Conservation (phyloP, 2,888 invertebrate genomes). For the Exocentrus adspersus region DNA sequence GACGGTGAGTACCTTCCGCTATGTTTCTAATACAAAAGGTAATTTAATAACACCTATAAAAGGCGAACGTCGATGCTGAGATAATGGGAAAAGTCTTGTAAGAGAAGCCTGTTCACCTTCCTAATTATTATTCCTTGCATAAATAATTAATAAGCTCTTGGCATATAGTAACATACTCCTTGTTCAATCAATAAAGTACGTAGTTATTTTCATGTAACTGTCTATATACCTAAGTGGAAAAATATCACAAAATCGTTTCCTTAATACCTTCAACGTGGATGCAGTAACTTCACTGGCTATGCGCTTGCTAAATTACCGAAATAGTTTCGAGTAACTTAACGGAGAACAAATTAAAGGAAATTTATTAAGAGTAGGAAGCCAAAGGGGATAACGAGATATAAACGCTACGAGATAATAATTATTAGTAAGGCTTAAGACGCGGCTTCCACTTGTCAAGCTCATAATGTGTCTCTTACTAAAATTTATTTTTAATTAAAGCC, state of each 20-base stretch:
- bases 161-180: too few species aligned
- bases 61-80: slow-evolving; percentile 28
- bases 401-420: slow-evolving; percentile 14
- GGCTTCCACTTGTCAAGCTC: slow-evolving; percentile 14
- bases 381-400: slow-evolving; percentile 13
- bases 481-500: slow-evolving; percentile 22
- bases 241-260: too few species aligned
- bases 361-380: slow-evolving; percentile 3
- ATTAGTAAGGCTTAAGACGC: slow-evolving; percentile 12
- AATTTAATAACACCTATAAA: slow-evolving; percentile 31
- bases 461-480: slow-evolving; percentile 14
- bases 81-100: not conserved
- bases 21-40: slow-evolving; percentile 30
- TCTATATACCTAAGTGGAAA: too few species aligned
- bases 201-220: too few species aligned
- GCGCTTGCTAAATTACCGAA: not conserved
- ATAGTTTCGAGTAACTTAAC: not conserved
- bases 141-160: slow-evolving; percentile 22
- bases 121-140: slow-evolving; percentile 17
- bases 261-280: too few species aligned
- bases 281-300: not conserved
- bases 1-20: slow-evolving; percentile 25
- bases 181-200: too few species aligned
- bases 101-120: slow-evolving; percentile 17
- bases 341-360: slow-evolving; percentile 1